A percentile compares a stretch with the other conserved stretches of the same genome.
Conservation (phyloP, 2,888 invertebrate genomes). For the Athalia circularis region DNA sequence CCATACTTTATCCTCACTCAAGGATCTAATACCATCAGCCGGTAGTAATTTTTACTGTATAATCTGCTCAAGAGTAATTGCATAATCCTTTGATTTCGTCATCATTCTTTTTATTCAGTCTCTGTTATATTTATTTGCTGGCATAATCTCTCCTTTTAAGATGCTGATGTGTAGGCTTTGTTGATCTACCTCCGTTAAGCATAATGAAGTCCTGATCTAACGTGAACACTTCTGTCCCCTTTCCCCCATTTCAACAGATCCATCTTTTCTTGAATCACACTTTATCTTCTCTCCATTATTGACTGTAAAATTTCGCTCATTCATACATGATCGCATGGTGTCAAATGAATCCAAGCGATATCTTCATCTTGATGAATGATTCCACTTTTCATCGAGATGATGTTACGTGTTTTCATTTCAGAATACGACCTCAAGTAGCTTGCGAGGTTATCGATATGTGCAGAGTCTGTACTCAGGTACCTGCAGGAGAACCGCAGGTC, state of each 20-base stretch:
- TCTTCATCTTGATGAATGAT: neutral
- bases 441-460: slow-evolving; percentile 96
- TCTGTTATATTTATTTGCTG: slow-evolving; percentile 46
- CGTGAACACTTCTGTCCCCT: slow-evolving; percentile 47
- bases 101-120: slow-evolving; percentile 57
- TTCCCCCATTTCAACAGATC: neutral
- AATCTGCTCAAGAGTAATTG: slow-evolving; percentile 32
- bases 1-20: slow-evolving; percentile 11
- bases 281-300: slow-evolving; percentile 32
- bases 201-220: slow-evolving; percentile 52
- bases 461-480: slow-evolving; percentile 92
- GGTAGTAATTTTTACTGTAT: slow-evolving; percentile 24
- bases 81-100: slow-evolving; percentile 50
- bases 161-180: slow-evolving; percentile 60
- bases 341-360: neutral
- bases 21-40: neutral
- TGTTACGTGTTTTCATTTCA: slow-evolving; percentile 73
- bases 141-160: slow-evolving; percentile 65
- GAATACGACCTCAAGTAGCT: slow-evolving; percentile 96
- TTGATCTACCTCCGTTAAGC: slow-evolving; percentile 47
- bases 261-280: slow-evolving; percentile 11
- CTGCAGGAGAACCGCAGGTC: slow-evolving; percentile 93
- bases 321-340: neutral
- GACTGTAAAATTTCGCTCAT: neutral
- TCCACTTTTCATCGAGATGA: neutral